phyloP scores from a whole-genome alignment of 2,888 invertebrate genomes.

The Atrina japonica region DNA sequence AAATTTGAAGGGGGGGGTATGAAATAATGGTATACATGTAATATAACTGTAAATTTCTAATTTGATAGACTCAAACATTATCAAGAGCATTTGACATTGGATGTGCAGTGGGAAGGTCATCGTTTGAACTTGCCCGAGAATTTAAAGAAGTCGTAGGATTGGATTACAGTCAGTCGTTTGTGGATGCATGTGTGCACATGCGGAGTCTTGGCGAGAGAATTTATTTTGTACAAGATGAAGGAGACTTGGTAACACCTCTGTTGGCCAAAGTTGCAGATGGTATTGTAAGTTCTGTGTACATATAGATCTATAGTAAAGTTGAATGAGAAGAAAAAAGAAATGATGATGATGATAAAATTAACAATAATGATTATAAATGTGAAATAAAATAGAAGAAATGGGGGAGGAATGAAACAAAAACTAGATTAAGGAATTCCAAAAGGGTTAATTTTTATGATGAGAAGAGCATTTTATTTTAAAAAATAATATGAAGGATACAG shows the following conservation, averaged over 20 bases:
- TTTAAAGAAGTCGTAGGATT: constrained; percentile 78
- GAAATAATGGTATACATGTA: background rate
- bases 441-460: too few relatives aligned
- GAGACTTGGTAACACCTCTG: constrained; percentile 70
- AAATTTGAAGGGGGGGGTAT: too few relatives aligned
- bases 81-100: constrained; percentile 78
- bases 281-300: constrained; percentile 69
- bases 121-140: constrained; percentile 74
- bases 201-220: constrained; percentile 64
- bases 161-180: constrained; percentile 78
- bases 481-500: too few relatives aligned
- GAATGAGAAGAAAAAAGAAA: too few relatives aligned
- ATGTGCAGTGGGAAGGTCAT: constrained; percentile 79
- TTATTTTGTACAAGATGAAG: constrained; percentile 75
- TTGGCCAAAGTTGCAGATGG: constrained; percentile 63
- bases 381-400: too few relatives aligned
- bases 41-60: background rate
- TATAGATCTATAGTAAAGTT: too few relatives aligned
- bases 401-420: too few relatives aligned
- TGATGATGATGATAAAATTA: too few relatives aligned
- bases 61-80: constrained; percentile 48
- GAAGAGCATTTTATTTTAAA: too few relatives aligned
- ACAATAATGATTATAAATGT: too few relatives aligned
- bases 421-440: too few relatives aligned
- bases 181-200: constrained; percentile 74